A percentile compares a stretch with the other conserved stretches of the same genome.
Conservation (phyloP, 1,140 invertebrate species). For the Euschistus heros region DNA sequence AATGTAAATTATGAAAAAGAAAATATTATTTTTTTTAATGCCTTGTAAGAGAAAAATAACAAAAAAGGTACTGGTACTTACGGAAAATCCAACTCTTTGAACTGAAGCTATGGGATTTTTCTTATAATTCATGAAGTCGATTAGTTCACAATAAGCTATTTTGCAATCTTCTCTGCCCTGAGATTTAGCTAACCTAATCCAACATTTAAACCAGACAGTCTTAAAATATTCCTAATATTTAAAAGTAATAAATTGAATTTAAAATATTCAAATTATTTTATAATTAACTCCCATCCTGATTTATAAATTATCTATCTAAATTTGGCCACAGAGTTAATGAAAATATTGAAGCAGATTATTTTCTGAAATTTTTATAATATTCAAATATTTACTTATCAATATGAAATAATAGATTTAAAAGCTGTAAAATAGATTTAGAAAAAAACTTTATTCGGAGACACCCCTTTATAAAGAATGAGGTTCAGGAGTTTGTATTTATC, state of each 20-base stretch:
- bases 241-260: neutral
- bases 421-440: too few species aligned
- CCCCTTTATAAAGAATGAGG: too few species aligned
- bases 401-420: too few species aligned
- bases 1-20: too few species aligned
- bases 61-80: conserved; percentile 20
- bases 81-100: conserved; percentile 23
- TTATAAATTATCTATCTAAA: neutral
- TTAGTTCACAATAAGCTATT: conserved; percentile 24
- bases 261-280: neutral
- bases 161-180: conserved; percentile 5
- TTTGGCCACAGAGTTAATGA: neutral
- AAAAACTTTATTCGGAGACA: too few species aligned
- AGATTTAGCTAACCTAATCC: neutral
- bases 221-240: neutral
- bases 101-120: conserved; percentile 22
- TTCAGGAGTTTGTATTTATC: too few species aligned
- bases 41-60: too few species aligned
- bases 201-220: neutral
- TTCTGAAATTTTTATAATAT: too few species aligned
- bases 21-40: too few species aligned
- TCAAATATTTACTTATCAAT: too few species aligned
- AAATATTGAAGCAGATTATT: neutral
- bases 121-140: conserved; percentile 29
- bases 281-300: neutral